Evolutionary conservation across 92 coral and sea anemone genomes (phyloP), one percentile per base, ranked within the genome.

Genomic region (Parazoanthus darwini): DNA sequence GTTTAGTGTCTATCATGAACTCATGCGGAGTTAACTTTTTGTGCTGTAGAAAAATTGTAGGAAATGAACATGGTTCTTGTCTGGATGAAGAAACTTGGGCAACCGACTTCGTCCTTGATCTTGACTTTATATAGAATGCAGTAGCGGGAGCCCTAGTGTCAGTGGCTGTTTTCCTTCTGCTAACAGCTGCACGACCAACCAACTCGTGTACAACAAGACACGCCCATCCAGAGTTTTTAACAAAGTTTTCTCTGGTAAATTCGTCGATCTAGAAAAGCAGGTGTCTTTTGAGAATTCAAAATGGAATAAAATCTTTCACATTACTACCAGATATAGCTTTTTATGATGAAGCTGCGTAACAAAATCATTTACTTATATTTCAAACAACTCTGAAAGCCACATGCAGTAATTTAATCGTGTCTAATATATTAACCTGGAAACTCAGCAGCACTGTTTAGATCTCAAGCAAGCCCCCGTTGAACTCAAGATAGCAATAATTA

Each of bases 191-290:
- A 36, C 68, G 77, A 33, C 15, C 29, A 25, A 84, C 25, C 29
- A 84, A 33, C 1, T n/a, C 67, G 16, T 71, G 44, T 26, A 84
- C 42, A 7, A 66, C 29, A n/a, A 46, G 66, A 14, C 65, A 84
- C 1, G 87, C 87, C 87, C 87, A 84, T 35, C 87, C 87, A 0
- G 68, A 70, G 63, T 44, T 84, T 16, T 36, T 26, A 29, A 72
- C 78, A 82, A 82, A 82, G 26, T n/a, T 33, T 5, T 84, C 87
- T 26, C 79, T 46, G 59, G 43, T 38, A 48, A 84, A 84, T 46
- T 84, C 87, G 9, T 84, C 87, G 35, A 71, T 84, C 87, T 84
- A 29, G 8, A 84, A 65, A 58, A 3, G 37, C 29, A 59, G 16
- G 0, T 8, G 23, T 35, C 22, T 39, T 35, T 4, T 43, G 20